Evolutionary conservation across 2,797 vertebrate genomes (phyloP).

Genomic region (Coregonus suidteri): DNA sequence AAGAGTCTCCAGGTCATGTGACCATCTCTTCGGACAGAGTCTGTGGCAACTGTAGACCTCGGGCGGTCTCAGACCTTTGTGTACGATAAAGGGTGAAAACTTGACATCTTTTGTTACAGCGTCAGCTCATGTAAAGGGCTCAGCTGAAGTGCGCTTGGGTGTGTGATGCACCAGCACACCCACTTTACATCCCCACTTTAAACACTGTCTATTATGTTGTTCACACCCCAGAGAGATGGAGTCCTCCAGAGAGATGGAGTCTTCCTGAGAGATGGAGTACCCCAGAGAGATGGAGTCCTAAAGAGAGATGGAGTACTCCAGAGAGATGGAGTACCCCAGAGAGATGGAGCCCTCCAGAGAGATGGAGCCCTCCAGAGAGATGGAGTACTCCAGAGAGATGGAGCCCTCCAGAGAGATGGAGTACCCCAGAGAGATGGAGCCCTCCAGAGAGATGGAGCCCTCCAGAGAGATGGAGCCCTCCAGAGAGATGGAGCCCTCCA

Average conservation of each 20-base stretch:
- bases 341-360: too few relatives aligned
- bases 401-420: constrained; percentile 38
- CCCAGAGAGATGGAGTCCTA: constrained; percentile 24
- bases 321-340: too few relatives aligned
- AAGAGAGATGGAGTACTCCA: constrained; percentile 47
- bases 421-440: too few relatives aligned
- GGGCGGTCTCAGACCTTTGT: constrained; percentile 32
- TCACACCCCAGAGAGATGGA: constrained; percentile 57
- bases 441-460: too few relatives aligned
- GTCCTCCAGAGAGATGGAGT: too few relatives aligned
- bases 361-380: too few relatives aligned
- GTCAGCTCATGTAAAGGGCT: constrained; percentile 75
- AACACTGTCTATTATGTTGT: constrained; percentile 82
- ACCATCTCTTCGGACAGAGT: constrained; percentile 20
- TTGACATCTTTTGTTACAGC: constrained; percentile 51
- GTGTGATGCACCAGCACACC: constrained; percentile 75
- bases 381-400: constrained; percentile 58
- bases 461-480: constrained; percentile 68
- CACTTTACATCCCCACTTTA: constrained; percentile 68
- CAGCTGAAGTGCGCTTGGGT: constrained; percentile 76
- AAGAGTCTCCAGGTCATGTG: not conserved
- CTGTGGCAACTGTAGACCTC: not conserved
- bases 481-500: too few relatives aligned
- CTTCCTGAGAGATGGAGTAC: constrained; percentile 31
- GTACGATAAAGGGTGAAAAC: constrained; percentile 47